Conservation (phyloP, 2,888 invertebrate genomes). For the Carcina quercana region DNA sequence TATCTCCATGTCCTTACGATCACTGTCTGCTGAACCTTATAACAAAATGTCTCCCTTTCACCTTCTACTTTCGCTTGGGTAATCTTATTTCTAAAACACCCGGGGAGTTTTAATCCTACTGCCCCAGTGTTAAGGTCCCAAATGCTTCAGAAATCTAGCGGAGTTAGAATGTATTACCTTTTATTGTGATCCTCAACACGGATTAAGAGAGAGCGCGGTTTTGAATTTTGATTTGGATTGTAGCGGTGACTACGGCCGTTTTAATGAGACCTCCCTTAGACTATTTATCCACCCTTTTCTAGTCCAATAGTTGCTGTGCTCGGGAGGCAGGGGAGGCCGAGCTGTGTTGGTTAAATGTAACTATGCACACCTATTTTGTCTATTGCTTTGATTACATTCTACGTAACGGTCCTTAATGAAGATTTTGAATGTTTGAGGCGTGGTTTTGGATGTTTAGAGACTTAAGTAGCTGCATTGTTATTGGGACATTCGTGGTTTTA, state of each 20-base stretch:
- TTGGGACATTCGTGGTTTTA: slow-evolving; percentile 7
- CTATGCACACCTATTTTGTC: slow-evolving; percentile 67
- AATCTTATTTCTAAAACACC: slow-evolving; percentile 60
- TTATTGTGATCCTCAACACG: slow-evolving; percentile 74
- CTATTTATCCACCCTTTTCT: slow-evolving; percentile 33
- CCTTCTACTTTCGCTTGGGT: slow-evolving; percentile 74
- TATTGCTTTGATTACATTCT: slow-evolving; percentile 68
- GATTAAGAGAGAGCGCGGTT: slow-evolving; percentile 74
- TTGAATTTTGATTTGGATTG: slow-evolving; percentile 74
- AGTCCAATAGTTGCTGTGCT: slow-evolving; percentile 10
- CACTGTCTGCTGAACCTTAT: slow-evolving; percentile 38
- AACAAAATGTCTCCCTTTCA: slow-evolving; percentile 71
- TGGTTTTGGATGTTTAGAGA: slow-evolving; percentile 43
- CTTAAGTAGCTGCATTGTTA: slow-evolving; percentile 32
- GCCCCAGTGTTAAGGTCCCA: slow-evolving; percentile 35
- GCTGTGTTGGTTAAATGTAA: slow-evolving; percentile 40
- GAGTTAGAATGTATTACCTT: slow-evolving; percentile 74
- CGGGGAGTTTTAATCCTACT: slow-evolving; percentile 40
- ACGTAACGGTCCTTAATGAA: slow-evolving; percentile 61
- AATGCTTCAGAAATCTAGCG: slow-evolving; percentile 28
- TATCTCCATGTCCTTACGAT: not conserved
- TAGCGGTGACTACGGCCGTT: slow-evolving; percentile 53
- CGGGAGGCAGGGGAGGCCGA: slow-evolving; percentile 30
- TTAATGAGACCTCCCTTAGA: slow-evolving; percentile 50
- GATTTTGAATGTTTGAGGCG: slow-evolving; percentile 56